Evolutionary conservation across 2,113 vertebrate species (phyloP).

Genomic region (Engraulis encrasicolus): DNA sequence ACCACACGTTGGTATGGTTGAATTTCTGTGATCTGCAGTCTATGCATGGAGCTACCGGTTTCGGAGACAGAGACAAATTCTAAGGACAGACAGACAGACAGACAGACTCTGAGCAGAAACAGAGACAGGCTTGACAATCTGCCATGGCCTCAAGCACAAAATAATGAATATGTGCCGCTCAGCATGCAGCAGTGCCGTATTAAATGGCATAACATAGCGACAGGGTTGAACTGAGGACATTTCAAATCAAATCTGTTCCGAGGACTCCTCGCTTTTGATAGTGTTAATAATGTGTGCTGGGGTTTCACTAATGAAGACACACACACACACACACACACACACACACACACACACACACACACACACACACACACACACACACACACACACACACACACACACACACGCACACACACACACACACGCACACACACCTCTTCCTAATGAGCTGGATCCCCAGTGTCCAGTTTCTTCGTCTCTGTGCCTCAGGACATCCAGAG

Average conservation of each 20-base stretch:
- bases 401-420: no score
- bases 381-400: no score
- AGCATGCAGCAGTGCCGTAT: neutral
- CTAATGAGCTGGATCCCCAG: conserved; percentile 35
- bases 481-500: conserved; percentile 6
- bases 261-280: neutral
- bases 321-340: no score
- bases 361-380: no score
- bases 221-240: neutral
- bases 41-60: no score
- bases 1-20: no score
- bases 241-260: neutral
- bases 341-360: no score
- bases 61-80: no score
- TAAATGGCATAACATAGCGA: neutral
- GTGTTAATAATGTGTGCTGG: neutral
- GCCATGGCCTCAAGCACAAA: neutral
- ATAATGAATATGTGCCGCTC: neutral
- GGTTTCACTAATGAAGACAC: neutral
- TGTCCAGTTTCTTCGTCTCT: neutral
- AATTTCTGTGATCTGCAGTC: no score
- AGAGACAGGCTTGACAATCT: no score
- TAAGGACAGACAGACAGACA: neutral
- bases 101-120: neutral
- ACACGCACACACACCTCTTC: no score